Evolutionary conservation across 2,113 vertebrate genomes (phyloP).

Genomic region (Bos javanicus): DNA sequence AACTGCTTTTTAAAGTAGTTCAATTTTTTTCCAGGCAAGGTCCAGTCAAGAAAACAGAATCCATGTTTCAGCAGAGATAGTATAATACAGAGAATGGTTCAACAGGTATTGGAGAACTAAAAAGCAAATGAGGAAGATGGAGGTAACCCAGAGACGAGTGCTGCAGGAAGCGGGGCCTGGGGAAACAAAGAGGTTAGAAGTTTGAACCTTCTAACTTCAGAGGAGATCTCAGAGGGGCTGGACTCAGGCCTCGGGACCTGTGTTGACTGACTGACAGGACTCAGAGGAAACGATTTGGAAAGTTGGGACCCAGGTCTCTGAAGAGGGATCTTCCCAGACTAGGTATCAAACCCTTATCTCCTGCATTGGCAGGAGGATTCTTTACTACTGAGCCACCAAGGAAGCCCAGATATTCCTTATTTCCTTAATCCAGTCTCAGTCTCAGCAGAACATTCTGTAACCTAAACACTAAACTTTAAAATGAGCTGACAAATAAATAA

Average conservation of each 20-base stretch:
- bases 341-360: background rate
- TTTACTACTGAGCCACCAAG: background rate
- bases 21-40: background rate
- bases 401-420: background rate
- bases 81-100: background rate
- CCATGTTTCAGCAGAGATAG: background rate
- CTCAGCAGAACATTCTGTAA: background rate
- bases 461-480: background rate
- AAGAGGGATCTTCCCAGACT: background rate
- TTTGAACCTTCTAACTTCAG: background rate
- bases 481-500: background rate
- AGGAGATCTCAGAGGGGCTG: background rate
- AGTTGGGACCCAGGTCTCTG: background rate
- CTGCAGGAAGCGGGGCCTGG: background rate
- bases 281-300: background rate
- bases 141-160: background rate
- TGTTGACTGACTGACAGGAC: background rate
- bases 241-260: background rate
- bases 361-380: background rate
- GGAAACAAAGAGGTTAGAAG: background rate
- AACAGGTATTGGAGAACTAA: background rate
- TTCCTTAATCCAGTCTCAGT: background rate
- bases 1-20: background rate
- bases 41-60: background rate
- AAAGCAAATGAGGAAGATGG: background rate